phyloP scores from a whole-genome alignment of 2,888 invertebrate species.

The Drosophila colorata region DNA sequence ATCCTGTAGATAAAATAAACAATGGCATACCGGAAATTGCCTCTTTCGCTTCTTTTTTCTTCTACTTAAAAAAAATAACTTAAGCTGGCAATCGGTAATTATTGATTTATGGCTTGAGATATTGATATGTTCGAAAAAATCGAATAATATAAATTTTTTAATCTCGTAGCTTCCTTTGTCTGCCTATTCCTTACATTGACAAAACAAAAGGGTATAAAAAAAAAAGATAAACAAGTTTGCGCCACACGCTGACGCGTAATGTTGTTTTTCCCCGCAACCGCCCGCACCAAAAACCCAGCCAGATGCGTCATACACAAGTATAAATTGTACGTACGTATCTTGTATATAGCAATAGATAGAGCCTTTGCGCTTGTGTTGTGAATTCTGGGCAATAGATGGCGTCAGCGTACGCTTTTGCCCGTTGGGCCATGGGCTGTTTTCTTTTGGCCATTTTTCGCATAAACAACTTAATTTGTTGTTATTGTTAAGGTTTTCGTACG shows the following conservation, averaged over 20 bases:
- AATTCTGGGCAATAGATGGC: slow-evolving; percentile 42
- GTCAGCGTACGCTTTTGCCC: slow-evolving; percentile 25
- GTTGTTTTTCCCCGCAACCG: slow-evolving; percentile 22
- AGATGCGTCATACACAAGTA: slow-evolving; percentile 27
- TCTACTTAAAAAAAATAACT: no score
- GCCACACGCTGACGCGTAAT: slow-evolving; percentile 37
- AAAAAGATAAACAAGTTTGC: slow-evolving; percentile 43
- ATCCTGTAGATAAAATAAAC: neutral
- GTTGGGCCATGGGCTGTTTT: neutral
- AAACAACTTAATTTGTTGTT: slow-evolving; percentile 60
- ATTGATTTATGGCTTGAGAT: no score
- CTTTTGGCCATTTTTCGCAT: slow-evolving; percentile 48
- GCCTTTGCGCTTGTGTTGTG: slow-evolving; percentile 18
- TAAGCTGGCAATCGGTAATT: no score
- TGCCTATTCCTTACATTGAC: neutral
- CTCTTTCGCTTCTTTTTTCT: no score
- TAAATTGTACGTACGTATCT: neutral
- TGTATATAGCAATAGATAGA: slow-evolving; percentile 4
- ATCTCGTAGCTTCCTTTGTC: no score
- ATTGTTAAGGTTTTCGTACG: slow-evolving; percentile 35
- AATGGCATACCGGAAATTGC: no score
- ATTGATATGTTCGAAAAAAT: no score
- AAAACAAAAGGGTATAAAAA: neutral
- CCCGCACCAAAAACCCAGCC: neutral
- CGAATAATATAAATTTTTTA: no score